Percentiles rank a stretch among this genome's conserved stretches.
phyloP scores from a whole-genome alignment of 2,888 invertebrate species.

The Lobophora halterata region DNA sequence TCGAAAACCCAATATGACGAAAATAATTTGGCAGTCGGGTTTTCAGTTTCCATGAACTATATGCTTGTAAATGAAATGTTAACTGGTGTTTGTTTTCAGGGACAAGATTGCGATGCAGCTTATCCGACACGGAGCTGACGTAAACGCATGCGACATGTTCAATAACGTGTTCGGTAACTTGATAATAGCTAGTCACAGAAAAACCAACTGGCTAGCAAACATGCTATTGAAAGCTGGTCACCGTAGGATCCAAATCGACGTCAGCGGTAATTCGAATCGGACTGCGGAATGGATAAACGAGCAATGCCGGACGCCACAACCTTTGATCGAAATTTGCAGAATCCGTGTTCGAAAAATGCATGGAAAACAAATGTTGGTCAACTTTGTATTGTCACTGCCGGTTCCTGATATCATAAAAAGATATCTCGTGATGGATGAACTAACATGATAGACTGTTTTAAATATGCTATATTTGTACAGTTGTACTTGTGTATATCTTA shows the following conservation, averaged over 20 bases:
- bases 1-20: too few species aligned
- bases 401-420: constrained; percentile 79
- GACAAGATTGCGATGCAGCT: constrained; percentile 78
- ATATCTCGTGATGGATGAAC: constrained; percentile 81
- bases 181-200: constrained; percentile 71
- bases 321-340: constrained; percentile 79
- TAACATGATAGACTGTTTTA: constrained; percentile 28
- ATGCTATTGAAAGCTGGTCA: constrained; percentile 72
- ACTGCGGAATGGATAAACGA: constrained; percentile 61
- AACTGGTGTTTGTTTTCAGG: constrained; percentile 48
- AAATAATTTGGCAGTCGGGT: too few species aligned
- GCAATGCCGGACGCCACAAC: constrained; percentile 70
- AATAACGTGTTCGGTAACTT: constrained; percentile 79
- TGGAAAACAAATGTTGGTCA: constrained; percentile 51
- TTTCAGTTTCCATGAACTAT: too few species aligned
- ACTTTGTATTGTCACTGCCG: constrained; percentile 63
- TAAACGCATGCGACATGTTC: constrained; percentile 80
- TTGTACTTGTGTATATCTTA: too few species aligned
- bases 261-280: constrained; percentile 21
- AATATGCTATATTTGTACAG: constrained; percentile 1
- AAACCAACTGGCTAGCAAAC: constrained; percentile 48
- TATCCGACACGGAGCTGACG: constrained; percentile 83
- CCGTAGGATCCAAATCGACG: constrained; percentile 23
- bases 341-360: constrained; percentile 69
- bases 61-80: too few species aligned